Evolutionary conservation across 1,140 invertebrate genomes (phyloP), one percentile per base, ranked within the genome.

Genomic region (Aphaenogaster floridana): DNA sequence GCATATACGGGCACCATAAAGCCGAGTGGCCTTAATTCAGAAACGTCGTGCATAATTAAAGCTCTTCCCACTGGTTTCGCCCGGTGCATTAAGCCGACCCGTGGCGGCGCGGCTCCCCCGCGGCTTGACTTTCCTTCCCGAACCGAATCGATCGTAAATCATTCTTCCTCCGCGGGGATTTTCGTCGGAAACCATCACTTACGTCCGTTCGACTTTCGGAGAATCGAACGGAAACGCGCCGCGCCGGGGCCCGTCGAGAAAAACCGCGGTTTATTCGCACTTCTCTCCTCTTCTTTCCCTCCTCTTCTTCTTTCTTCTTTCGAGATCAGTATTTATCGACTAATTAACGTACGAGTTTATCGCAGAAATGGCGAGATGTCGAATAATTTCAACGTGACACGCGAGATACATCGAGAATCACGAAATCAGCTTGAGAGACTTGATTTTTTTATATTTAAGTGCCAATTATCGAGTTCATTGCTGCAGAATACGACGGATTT

Each of bases 11-110:
- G 63, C 72, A 84, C 76, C 80, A 66, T 80, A 84, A 87, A 89
- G 80, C 71, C 86, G 85, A 80, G 76, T 71, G 78, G 80, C 86
- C 89, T 90, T 89, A 89, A 89, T 90, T 84, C 86, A 63, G 78
- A 80, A 86, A 76, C 78, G 36, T 79, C 79, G 52, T 74, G 76
- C 80, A 87, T 87, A 76, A 87, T 89, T 84, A 79, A 87, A 88
- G 69, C 66, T 79, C 64, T 64, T 86, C 81, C 77, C 69, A 78
- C 61, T 61, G 83, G 76, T 88, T 88, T 79, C 66, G 74, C 45
- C 61, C 66, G 59, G 57, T 57, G 81, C 76, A 81, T 86, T 81
- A 81, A 88, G 78, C 69, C 78, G 80, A 64, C 59, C 48, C 11
- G 66, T 57, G 52, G 66, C 42, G 57, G 42, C 39, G 48, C 76